Evolutionary conservation across 2,113 vertebrate genomes (phyloP).

Genomic region (Struthidea cinerea): DNA sequence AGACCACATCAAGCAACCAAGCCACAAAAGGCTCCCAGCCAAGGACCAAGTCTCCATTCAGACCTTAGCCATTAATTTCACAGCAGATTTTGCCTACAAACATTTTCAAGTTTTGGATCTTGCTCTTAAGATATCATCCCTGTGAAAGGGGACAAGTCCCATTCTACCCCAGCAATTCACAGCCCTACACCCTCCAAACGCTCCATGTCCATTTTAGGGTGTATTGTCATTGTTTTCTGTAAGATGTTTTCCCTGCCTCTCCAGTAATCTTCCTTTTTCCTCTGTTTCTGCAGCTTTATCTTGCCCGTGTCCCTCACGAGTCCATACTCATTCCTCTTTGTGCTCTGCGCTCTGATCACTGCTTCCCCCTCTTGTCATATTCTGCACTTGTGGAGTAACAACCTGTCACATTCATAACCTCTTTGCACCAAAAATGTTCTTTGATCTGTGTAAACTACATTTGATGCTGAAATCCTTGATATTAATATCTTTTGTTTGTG

Average conservation of each 20-base stretch:
- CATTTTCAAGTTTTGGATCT: not conserved
- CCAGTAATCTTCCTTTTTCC: not conserved
- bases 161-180: not conserved
- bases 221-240: not conserved
- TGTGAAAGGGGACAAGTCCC: not conserved
- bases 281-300: not conserved
- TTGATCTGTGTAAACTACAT: conserved; percentile 68
- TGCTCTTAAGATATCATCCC: not conserved
- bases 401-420: conserved; percentile 53
- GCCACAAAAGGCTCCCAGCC: not conserved
- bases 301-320: not conserved
- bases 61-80: not conserved
- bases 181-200: not conserved
- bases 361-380: not conserved
- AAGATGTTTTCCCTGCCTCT: not conserved
- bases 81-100: not conserved
- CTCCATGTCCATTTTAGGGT: not conserved
- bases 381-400: conserved; percentile 57
- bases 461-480: conserved; percentile 59
- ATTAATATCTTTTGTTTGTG: conserved; percentile 75
- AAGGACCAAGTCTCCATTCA: not conserved
- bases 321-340: not conserved
- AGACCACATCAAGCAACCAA: not conserved
- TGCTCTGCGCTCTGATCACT: not conserved
- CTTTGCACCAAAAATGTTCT: conserved; percentile 63